Conservation (phyloP, 1,140 invertebrate species). For the Lamellibrachia luymesi region DNA sequence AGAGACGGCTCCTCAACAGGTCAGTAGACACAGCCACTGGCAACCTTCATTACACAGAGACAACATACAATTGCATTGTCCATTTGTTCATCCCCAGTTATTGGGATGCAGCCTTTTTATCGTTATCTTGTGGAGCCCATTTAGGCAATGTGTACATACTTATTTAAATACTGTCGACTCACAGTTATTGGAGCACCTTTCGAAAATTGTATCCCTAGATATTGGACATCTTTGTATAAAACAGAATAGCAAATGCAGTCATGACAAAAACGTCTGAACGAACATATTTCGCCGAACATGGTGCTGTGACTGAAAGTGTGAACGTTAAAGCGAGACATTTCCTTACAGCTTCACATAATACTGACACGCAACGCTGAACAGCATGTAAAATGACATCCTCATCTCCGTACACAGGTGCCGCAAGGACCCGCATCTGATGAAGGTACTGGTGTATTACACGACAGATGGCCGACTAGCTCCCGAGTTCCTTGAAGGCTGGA, state of each 20-base stretch:
- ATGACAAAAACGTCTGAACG: neutral
- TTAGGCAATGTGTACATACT: too few species aligned
- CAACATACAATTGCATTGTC: too few species aligned
- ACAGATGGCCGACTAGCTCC: constrained; percentile 40
- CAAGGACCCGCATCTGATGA: constrained; percentile 51
- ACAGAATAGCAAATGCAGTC: neutral
- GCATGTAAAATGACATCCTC: neutral
- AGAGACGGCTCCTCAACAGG: constrained; percentile 53
- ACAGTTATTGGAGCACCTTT: too few species aligned
- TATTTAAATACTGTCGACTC: too few species aligned
- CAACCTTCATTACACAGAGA: too few species aligned
- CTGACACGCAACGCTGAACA: neutral
- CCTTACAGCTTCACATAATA: neutral
- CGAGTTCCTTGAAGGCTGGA: constrained; percentile 50
- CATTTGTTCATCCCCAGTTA: neutral
- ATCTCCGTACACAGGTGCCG: constrained; percentile 44
- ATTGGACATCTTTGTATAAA: neutral
- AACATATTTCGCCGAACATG: neutral
- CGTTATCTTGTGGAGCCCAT: neutral
- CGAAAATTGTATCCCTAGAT: neutral
- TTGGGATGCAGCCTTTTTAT: neutral
- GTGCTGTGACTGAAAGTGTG: neutral
- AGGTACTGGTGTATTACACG: constrained; percentile 47
- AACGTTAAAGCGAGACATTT: neutral
- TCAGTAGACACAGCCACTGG: constrained; percentile 23